phyloP scores from a whole-genome alignment of 1,140 invertebrate genomes.

The Drosophila funebris region DNA sequence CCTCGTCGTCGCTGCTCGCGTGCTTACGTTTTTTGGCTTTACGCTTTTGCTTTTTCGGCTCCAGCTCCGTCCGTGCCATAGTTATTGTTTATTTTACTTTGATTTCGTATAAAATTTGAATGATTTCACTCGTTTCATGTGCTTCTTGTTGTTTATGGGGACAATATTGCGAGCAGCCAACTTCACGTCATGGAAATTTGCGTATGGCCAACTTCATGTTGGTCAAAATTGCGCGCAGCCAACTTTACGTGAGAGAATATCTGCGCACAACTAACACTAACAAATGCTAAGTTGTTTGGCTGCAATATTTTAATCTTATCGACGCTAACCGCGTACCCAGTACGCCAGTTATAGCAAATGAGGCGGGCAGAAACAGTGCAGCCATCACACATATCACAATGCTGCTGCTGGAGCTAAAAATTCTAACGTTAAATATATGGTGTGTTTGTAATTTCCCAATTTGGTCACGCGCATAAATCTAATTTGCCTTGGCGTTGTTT shows the following conservation, averaged over 20 bases:
- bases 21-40: slow-evolving; percentile 75
- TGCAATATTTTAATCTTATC: slow-evolving; percentile 56
- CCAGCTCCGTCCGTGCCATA: slow-evolving; percentile 70
- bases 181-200: background rate
- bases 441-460: slow-evolving; percentile 34
- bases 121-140: slow-evolving; percentile 27
- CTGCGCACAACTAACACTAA: slow-evolving; percentile 1
- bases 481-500: slow-evolving; percentile 24
- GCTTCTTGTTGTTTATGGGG: slow-evolving; percentile 25
- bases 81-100: background rate
- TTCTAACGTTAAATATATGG: slow-evolving; percentile 82
- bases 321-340: slow-evolving; percentile 26
- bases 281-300: slow-evolving; percentile 23
- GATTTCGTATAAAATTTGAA: slow-evolving; percentile 18
- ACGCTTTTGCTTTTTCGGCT: slow-evolving; percentile 50
- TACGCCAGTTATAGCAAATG: slow-evolving; percentile 38
- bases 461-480: slow-evolving; percentile 10
- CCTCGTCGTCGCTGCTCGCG: slow-evolving; percentile 63
- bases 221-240: slow-evolving; percentile 6
- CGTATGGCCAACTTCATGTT: slow-evolving; percentile 16
- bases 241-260: no score
- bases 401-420: slow-evolving; percentile 75
- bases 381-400: slow-evolving; percentile 43
- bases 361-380: slow-evolving; percentile 16
- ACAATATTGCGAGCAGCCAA: slow-evolving; percentile 10